These are phyloP conservation scores for Terrapene triunguis DNA, from an alignment of 2,113 vertebrate genomes.

Conservation along the genomic window DNA sequence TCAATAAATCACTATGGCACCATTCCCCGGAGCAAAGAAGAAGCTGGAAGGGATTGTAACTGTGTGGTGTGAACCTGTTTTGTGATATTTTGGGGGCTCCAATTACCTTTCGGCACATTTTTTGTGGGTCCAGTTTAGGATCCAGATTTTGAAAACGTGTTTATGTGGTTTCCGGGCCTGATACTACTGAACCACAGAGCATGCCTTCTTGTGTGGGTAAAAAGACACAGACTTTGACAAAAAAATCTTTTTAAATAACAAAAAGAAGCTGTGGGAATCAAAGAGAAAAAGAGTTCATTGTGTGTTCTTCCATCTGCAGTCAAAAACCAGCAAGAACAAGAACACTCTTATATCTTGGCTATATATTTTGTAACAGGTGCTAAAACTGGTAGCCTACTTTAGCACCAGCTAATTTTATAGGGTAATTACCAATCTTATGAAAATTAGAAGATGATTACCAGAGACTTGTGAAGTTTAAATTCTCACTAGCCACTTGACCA, in stretches of 20 bases:
- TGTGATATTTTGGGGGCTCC: background rate
- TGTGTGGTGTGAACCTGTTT: background rate
- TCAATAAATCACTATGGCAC: background rate
- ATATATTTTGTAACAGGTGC: background rate
- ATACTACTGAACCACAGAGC: too few relatives aligned
- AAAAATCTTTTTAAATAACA: background rate
- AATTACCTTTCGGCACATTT: background rate
- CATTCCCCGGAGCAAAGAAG: background rate
- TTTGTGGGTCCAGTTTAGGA: background rate
- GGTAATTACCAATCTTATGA: background rate
- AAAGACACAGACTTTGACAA: background rate
- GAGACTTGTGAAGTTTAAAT: background rate
- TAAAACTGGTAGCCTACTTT: background rate
- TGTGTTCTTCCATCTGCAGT: background rate
- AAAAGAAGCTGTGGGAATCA: background rate
- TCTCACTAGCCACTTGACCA: background rate
- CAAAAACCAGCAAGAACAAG: background rate
- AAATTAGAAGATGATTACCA: slow-evolving; percentile 1
- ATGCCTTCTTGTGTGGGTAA: background rate
- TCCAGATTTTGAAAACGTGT: background rate
- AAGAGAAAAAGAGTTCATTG: background rate
- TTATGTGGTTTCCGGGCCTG: background rate
- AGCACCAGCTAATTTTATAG: background rate
- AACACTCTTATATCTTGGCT: background rate
- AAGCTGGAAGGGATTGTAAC: background rate